Percentiles rank a stretch among this genome's conserved stretches.
phyloP scores from a whole-genome alignment of 2,888 invertebrate genomes.

The Glyphotaelius pellucidus region DNA sequence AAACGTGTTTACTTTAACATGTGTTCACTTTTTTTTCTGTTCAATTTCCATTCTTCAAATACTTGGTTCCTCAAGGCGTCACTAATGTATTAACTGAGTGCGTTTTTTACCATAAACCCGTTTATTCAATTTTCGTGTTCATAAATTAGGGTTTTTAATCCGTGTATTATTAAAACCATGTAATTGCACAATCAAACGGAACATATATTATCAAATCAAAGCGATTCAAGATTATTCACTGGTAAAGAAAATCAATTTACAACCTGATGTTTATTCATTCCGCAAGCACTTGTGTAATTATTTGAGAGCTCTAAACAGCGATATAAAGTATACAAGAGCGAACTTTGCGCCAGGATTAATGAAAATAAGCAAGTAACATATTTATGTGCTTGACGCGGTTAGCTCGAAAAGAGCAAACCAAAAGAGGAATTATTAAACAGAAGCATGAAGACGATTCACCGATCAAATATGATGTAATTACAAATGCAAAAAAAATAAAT shows the following conservation, averaged over 20 bases:
- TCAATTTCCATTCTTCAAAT: too few species aligned
- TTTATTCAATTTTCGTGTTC: not conserved
- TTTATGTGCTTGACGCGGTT: too few species aligned
- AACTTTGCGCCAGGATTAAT: not conserved
- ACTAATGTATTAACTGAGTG: too few species aligned
- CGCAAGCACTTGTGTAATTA: constrained; percentile 15
- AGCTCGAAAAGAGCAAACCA: too few species aligned
- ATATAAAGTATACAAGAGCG: not conserved
- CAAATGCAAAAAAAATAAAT: too few species aligned
- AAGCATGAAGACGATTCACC: too few species aligned
- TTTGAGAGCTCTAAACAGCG: not conserved
- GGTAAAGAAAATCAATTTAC: not conserved
- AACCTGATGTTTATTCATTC: constrained; percentile 18
- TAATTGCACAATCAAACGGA: not conserved
- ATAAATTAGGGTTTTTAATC: not conserved
- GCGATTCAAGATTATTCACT: not conserved
- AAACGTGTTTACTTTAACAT: too few species aligned
- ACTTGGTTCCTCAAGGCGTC: too few species aligned
- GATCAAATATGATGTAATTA: too few species aligned
- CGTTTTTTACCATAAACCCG: too few species aligned
- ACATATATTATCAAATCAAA: not conserved
- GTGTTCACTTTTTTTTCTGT: too few species aligned
- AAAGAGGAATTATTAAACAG: too few species aligned
- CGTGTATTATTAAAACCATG: not conserved
- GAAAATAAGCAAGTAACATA: not conserved